A percentile compares a stretch with the other conserved stretches of the same genome.
phyloP scores from a whole-genome alignment of 1,140 invertebrate species.

The Lutraria rhynchaena region DNA sequence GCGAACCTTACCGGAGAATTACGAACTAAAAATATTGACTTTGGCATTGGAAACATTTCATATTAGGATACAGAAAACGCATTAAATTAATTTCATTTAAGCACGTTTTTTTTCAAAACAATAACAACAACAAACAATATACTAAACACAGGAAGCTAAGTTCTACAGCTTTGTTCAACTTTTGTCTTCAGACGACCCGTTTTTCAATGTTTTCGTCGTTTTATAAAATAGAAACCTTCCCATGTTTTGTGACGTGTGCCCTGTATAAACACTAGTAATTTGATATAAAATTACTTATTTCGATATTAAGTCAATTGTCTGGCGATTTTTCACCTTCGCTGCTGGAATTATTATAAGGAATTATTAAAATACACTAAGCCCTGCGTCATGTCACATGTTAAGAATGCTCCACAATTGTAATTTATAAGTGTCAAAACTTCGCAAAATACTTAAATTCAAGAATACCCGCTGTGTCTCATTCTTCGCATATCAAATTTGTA shows the following conservation, averaged over 20 bases:
- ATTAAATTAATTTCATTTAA: too few species aligned
- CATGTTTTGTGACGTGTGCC: background rate
- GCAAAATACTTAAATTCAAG: slow-evolving; percentile 47
- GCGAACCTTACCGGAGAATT: too few species aligned
- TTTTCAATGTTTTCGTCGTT: too few species aligned
- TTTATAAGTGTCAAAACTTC: slow-evolving; percentile 60
- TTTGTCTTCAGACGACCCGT: too few species aligned
- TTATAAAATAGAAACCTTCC: too few species aligned
- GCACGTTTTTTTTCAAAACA: too few species aligned
- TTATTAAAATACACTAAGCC: slow-evolving; percentile 58
- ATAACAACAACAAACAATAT: too few species aligned
- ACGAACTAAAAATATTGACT: too few species aligned
- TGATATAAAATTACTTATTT: slow-evolving; percentile 56
- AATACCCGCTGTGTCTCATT: slow-evolving; percentile 40
- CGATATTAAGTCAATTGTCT: slow-evolving; percentile 49
- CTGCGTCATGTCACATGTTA: slow-evolving; percentile 37
- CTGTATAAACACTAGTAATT: slow-evolving; percentile 16
- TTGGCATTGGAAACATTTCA: too few species aligned
- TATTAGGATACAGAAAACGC: too few species aligned
- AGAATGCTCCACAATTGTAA: slow-evolving; percentile 49
- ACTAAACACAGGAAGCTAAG: too few species aligned
- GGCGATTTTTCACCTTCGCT: slow-evolving; percentile 48
- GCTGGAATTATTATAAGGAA: slow-evolving; percentile 47
- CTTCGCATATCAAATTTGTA: slow-evolving; percentile 54
- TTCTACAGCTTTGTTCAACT: too few species aligned